phyloP scores from a whole-genome alignment of 2,113 vertebrate species.

The Phalacrocorax brasilianus region DNA sequence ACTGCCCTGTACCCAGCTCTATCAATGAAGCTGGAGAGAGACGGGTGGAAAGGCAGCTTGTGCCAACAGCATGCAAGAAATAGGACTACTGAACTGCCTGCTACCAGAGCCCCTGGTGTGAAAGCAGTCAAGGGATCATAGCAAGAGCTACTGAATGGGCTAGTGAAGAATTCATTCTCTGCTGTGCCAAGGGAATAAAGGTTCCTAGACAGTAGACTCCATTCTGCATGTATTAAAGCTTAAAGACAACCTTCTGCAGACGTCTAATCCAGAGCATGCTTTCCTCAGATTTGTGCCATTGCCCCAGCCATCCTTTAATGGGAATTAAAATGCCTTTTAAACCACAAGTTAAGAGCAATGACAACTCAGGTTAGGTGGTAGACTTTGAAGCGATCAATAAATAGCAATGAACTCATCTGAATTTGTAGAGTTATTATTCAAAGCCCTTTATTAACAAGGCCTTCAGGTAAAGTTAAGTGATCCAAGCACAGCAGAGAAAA shows the following conservation, averaged over 20 bases:
- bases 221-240: not conserved
- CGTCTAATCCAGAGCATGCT: not conserved
- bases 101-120: accelerated
- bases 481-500: not conserved
- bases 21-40: not conserved
- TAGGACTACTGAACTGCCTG: not conserved
- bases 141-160: not conserved
- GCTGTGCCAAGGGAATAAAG: not conserved
- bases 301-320: not conserved
- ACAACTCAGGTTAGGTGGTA: not conserved
- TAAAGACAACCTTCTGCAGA: not conserved
- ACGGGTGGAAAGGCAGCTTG: not conserved
- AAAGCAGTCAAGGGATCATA: not conserved
- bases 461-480: not conserved
- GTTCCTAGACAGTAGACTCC: not conserved
- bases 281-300: not conserved
- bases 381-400: not conserved
- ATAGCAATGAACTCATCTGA: not conserved
- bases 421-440: not conserved
- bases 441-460: not conserved
- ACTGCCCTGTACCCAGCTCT: not conserved
- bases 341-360: not conserved
- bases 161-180: not conserved
- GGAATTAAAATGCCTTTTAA: not conserved
- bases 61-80: not conserved